Base-by-base conservation (phyloP, 2,797 vertebrate genomes). In the Myotis pilosus region DNA sequence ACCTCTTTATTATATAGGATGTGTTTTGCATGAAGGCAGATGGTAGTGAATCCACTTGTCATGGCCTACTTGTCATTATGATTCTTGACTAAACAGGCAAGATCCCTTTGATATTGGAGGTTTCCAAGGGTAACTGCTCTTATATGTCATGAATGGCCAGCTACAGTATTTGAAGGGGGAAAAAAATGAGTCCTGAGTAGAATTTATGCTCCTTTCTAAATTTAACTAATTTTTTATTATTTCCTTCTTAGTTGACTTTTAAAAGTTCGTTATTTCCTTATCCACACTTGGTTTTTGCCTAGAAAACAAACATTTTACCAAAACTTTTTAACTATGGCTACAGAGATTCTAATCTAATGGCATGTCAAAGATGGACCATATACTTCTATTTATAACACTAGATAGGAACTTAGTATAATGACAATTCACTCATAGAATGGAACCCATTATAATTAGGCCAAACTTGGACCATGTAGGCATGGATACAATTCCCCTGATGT, bases 281-380 rank as follows among this genome's bases (percentile, higher is more conserved):
- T 92, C 0, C 25, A 79, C 22, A 74, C 38, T 93, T 94, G 95
- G 92, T 88, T 95, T 85, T 81, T 8, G 30, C 66, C 78, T 98
- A 99, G 99, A 98, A 69, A 80, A 80, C 53, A 60, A 81, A 64
- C n/a, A 22, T 82, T 49, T 41, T 36, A 36, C 33, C n/a, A 79
- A 51, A 91, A 47, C 8, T 62, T 89, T 92, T n/a, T 36, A 55
- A 38, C 57, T 68, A 2, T 72, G 28, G 41, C 64, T 41, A 57
- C 28, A 72, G 51, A 89, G 15, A 66, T 86, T 33, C 55, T 86
- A 89, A 64, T 62, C 62, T 78, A 83, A 80, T 16, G 47, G 30
- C 72, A 66, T 82, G 72, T 60, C 30, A 25, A 66, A 93, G 64
- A 36, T 86, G 51, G 62, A 60, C 55, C 80, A 0, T 44, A 25